Base-by-base conservation (phyloP, 92 coral and sea anemone species). In the Porites divaricata region DNA sequence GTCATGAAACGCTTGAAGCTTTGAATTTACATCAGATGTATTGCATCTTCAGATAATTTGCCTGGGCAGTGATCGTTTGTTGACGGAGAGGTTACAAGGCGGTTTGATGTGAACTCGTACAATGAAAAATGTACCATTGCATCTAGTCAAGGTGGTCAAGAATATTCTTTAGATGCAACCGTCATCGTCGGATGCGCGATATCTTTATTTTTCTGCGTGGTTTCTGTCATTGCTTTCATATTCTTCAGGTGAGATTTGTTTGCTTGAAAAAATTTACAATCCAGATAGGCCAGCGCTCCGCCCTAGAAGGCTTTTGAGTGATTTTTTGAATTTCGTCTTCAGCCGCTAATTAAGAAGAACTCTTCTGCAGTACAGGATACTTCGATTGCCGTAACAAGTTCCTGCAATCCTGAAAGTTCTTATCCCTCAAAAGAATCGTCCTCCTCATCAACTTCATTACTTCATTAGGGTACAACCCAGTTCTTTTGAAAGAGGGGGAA, bases 121-220 rank as follows among this genome's bases (percentile, higher is more conserved):
- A 61, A 51, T 73, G 25, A 80, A 68, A 35, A 35, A 35, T 35
- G 45, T 35, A 35, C 45, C n/a, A n/a, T n/a, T n/a, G 15, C 16
- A 49, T 10, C 72, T 28, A 50, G 63, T 49, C 1, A 52, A 1
- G 62, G 25, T 19, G n/a, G n/a, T n/a, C n/a, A n/a, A n/a, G n/a
- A n/a, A n/a, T n/a, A n/a, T n/a, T 2, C 16, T 14, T 77, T 94
- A 16, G 92, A 92, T 45, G 91, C 98, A 0, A 90, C 98, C 21
- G 95, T 92, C 16, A 79, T 94, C 26, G 98, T 94, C 22, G 98
- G 98, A 51, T 92, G 98, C 63, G 94, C 89, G 12, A 94, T 94
- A 57, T 90, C 94, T 1, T 74, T 94, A 69, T 92, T 94, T 74
- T 94, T 94, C 88, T 94, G 95, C 68, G 59, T 84, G 13, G 59